Evolutionary conservation across 2,888 invertebrate species (phyloP).

Genomic region (Watsonalla binaria): DNA sequence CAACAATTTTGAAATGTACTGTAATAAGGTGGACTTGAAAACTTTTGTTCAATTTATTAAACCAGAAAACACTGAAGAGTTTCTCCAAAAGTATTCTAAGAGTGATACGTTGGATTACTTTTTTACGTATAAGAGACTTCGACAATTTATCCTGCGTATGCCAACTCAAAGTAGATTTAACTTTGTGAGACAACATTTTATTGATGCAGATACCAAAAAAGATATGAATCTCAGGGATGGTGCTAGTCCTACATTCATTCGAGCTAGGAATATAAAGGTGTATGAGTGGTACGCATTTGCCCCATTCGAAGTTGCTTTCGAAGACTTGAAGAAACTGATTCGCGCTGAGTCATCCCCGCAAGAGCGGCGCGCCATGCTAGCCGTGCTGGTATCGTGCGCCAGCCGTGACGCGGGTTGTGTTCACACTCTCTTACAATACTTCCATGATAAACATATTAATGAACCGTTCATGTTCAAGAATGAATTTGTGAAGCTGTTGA

Average conservation of each 20-base stretch:
- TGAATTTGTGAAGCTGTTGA: slow-evolving; percentile 33
- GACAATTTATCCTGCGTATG: slow-evolving; percentile 38
- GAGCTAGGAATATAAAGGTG: slow-evolving; percentile 6
- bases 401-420: slow-evolving; percentile 30
- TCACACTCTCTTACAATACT: slow-evolving; percentile 37
- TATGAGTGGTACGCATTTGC: slow-evolving; percentile 52
- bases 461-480: slow-evolving; percentile 30
- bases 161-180: slow-evolving; percentile 42
- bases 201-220: slow-evolving; percentile 30
- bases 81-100: slow-evolving; percentile 29
- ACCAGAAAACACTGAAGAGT: slow-evolving; percentile 37
- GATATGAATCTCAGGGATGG: slow-evolving; percentile 8
- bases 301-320: slow-evolving; percentile 45
- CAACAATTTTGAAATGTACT: slow-evolving; percentile 40
- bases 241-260: too few species aligned
- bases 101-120: slow-evolving; percentile 15
- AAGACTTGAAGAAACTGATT: slow-evolving; percentile 36
- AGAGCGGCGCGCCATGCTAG: slow-evolving; percentile 32
- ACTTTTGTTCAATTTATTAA: slow-evolving; percentile 50
- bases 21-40: slow-evolving; percentile 30
- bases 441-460: slow-evolving; percentile 38
- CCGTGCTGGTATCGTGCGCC: slow-evolving; percentile 38
- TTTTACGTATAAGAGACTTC: slow-evolving; percentile 28
- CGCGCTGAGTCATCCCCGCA: slow-evolving; percentile 20
- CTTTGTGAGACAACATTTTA: slow-evolving; percentile 45